Base-by-base conservation (phyloP, 2,797 vertebrate genomes). In the Hyperoplus lanceolatus region DNA sequence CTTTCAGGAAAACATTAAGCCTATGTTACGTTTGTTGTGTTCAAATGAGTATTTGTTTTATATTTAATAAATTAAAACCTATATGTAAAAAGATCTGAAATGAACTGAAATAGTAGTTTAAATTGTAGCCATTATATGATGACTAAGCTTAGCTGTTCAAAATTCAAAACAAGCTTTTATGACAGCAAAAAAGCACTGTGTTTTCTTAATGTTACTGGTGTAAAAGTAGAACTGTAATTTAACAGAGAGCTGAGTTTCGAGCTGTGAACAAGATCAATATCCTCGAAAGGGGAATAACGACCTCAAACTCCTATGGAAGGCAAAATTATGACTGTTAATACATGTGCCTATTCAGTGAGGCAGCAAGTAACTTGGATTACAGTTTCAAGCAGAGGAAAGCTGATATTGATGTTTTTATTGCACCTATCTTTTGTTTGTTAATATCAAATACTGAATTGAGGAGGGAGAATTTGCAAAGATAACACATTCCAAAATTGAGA, bases 251-350 rank as follows among this genome's bases (percentile, higher is more conserved):
- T 77, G 21, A 72, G 72, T 18, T 75, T 13, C 54, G 38, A 74
- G 54, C 66, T 76, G n/a, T 54, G 46, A 77, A 68, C 8, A 58
- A 60, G 42, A 84, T 75, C 72, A 64, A 64, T 77, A 75, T 78
- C 43, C 54, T 73, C 41, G 69, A 43, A 84, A 75, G 68, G 10
- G 7, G 1, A 36, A 71, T 51, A 70, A 68, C 68, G 12, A 81
- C 57, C 45, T 71, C 3, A 50, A 74, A 56, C 41, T 72, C 56
- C 45, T 43, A 13, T 12, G 51, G 16, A 38, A 59, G 29, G 21
- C 14, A 73, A 53, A 79, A 63, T 53, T 55, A 62, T 73, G 36
- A 63, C 36, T 60, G 57, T 21, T 36, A 45, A 56, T 63, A 50
- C 6, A 59, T 51, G 45, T 62, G 62, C 42, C n/a, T 51, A 46